phyloP scores from a whole-genome alignment of 1,140 invertebrate species.

The Drosophila kurseongensis region DNA sequence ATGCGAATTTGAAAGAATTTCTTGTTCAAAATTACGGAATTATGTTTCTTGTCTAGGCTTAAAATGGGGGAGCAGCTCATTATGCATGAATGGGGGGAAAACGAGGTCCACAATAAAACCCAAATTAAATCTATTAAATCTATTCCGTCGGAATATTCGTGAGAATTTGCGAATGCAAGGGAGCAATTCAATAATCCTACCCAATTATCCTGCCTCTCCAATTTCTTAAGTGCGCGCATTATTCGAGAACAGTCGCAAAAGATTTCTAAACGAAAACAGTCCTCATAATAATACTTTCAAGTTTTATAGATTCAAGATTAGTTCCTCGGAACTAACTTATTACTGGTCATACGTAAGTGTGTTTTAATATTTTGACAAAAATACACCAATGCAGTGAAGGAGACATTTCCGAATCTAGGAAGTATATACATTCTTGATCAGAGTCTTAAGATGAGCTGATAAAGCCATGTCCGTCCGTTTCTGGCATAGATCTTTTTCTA shows the following conservation, averaged over 20 bases:
- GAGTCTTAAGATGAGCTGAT: no score
- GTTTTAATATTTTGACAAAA: no score
- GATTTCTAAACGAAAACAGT: background rate
- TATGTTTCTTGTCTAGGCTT: background rate
- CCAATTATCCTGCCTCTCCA: conserved; percentile 1
- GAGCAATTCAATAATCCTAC: conserved; percentile 5
- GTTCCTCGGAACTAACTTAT: background rate
- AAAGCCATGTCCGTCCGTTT: no score
- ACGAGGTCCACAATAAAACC: background rate
- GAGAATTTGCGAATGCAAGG: background rate
- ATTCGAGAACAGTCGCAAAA: background rate
- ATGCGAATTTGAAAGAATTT: conserved; percentile 15
- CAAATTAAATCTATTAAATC: conserved; percentile 33
- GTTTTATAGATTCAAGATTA: background rate
- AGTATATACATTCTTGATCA: no score
- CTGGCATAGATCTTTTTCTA: no score
- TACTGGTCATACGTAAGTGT: no score
- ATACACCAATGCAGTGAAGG: no score
- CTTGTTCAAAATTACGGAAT: conserved; percentile 9
- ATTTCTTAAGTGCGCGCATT: conserved; percentile 1
- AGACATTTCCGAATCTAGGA: no score
- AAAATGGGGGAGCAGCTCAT: background rate
- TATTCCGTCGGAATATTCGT: background rate
- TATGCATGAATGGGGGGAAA: background rate
- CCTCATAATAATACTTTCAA: background rate